phyloP scores from a whole-genome alignment of 2,113 vertebrate species.

The Esox niger region DNA sequence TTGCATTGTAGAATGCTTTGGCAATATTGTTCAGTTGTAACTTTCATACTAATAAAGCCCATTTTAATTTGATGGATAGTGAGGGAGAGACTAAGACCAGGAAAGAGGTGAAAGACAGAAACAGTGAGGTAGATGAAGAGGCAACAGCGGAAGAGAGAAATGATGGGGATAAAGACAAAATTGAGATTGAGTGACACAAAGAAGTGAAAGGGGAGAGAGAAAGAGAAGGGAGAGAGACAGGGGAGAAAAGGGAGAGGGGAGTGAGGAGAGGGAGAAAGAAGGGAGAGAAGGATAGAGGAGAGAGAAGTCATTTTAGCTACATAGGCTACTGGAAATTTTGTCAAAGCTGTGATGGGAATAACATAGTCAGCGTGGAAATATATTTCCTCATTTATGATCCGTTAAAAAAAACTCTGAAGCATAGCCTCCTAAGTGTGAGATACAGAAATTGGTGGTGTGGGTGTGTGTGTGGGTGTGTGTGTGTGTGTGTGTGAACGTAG shows the following conservation, averaged over 20 bases:
- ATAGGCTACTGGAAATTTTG: too few relatives aligned
- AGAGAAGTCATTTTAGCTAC: not conserved
- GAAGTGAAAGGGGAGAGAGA: not conserved
- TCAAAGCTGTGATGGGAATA: not conserved
- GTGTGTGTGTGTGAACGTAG: not conserved
- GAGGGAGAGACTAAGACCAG: not conserved
- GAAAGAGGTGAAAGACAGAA: not conserved
- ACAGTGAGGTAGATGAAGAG: not conserved
- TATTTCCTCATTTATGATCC: too few relatives aligned
- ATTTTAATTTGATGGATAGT: not conserved
- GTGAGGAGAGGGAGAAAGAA: not conserved
- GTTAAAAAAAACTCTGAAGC: too few relatives aligned
- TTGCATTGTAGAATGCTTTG: too few relatives aligned
- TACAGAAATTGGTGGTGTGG: not conserved
- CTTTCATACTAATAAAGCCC: too few relatives aligned
- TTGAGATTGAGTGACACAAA: not conserved
- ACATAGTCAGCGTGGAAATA: too few relatives aligned
- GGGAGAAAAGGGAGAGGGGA: not conserved
- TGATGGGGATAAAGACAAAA: not conserved
- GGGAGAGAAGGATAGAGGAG: constrained; percentile 21
- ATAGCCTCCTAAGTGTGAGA: too few relatives aligned
- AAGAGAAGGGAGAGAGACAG: not conserved
- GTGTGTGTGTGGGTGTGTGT: not conserved
- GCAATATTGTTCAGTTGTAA: too few relatives aligned
- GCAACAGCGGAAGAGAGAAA: not conserved